Percentiles rank a stretch among this genome's conserved stretches.
These are phyloP conservation scores for Threskiornis aethiopicus DNA, from an alignment of 2,797 vertebrate genomes.

Conservation along the genomic window DNA sequence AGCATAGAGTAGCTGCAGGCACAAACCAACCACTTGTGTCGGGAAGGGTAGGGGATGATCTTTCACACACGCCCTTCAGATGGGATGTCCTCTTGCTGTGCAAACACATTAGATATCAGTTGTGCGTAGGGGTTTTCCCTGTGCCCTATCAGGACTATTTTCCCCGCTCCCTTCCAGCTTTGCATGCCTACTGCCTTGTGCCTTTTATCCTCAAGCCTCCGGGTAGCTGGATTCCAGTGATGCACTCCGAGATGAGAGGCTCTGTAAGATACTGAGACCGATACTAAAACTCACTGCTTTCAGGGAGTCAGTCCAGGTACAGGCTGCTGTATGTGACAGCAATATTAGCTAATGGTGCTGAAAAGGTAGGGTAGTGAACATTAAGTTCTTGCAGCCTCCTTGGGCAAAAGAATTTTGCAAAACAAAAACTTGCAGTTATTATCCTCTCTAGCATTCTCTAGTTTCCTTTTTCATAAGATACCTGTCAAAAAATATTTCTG, in stretches of 20 bases:
- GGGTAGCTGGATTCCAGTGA: not conserved
- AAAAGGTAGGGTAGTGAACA: not conserved
- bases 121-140: constrained; percentile 19
- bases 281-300: not conserved
- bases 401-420: not conserved
- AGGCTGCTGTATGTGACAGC: not conserved
- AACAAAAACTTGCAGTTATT: not conserved
- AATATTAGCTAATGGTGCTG: not conserved
- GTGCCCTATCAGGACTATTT: not conserved
- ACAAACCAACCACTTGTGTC: constrained; percentile 26
- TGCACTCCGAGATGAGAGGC: not conserved
- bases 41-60: constrained; percentile 35
- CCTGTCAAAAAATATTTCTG: constrained; percentile 27
- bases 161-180: not conserved
- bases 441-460: not conserved
- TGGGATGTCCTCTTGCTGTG: not conserved
- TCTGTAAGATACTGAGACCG: not conserved
- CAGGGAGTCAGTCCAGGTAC: not conserved
- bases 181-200: not conserved
- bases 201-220: not conserved
- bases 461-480: constrained; percentile 8
- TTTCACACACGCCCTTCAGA: constrained; percentile 40
- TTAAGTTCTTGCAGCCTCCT: not conserved
- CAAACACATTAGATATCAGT: not conserved
- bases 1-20: constrained; percentile 44